Evolutionary conservation across 2,113 vertebrate species (phyloP), one percentile per base, ranked within the genome.

Genomic region (Amphiprion ocellaris): DNA sequence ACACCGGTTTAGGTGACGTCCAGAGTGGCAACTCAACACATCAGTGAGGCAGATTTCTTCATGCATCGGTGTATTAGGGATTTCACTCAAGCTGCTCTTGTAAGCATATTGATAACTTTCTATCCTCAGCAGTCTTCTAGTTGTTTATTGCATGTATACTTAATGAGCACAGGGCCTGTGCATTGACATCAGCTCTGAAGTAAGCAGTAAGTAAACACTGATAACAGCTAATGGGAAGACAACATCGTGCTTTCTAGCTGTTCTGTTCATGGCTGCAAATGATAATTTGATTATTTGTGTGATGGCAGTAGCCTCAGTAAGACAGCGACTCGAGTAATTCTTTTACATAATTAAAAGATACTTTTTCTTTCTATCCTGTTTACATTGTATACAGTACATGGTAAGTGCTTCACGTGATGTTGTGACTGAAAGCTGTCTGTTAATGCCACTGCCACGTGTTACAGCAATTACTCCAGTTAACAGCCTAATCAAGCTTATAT

Each of bases 1-100:
- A 5, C 46, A 5, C 41, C 0, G 1, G 26, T 65, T 53, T 58
- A 21, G 12, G 16, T 80, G 79, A 78, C 68, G 44, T 68, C 30
- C 63, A 8, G 60, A 24, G 17, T 2, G 24, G 83, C 55, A 50
- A 62, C 68, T 47, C 65, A 2, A 30, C 66, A 63, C 65, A 63
- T 75, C 56, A 56, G 23, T 21, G 23, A 52, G 75, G 67, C 69
- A 58, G 53, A 47, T 65, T 74, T 64, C 71, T 61, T 37, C 55
- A 53, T 84, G 82, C 60, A 76, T 87, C 21, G 10, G 37, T 83
- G 50, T 54, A 77, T 70, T 19, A 21, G 63, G 69, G 74, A 78
- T 82, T 69, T 74, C n/a, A 73, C 60, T 56, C 70, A 74, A 74
- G 79, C 81, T 81, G 52, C 55, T 70, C 46, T 4, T 16, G 26